Evolutionary conservation across 2,113 vertebrate genomes (phyloP).

Genomic region (Xiphorhynchus elegans): DNA sequence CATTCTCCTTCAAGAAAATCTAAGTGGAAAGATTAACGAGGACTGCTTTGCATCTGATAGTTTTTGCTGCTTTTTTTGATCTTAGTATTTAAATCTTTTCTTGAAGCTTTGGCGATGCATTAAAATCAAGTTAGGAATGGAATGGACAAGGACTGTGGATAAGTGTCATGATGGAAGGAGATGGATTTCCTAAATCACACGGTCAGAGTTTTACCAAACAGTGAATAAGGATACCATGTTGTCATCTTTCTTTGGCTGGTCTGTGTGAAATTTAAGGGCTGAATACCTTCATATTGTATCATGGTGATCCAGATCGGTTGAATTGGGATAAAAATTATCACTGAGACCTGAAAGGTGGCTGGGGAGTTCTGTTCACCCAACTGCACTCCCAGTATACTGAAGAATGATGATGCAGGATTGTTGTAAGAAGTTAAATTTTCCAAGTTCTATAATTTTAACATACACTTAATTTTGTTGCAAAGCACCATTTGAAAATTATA

Average conservation of each 20-base stretch:
- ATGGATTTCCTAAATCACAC: background rate
- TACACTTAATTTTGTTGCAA: background rate
- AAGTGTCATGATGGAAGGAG: background rate
- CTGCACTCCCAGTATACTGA: background rate
- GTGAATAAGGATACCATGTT: background rate
- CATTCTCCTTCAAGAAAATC: background rate
- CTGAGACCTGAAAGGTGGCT: background rate
- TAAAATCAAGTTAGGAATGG: background rate
- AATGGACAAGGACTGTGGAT: background rate
- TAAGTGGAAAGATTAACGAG: background rate
- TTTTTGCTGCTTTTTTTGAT: background rate
- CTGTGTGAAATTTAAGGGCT: background rate
- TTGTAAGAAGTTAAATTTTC: background rate
- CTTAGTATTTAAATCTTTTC: background rate
- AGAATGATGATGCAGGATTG: background rate
- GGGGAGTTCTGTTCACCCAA: background rate
- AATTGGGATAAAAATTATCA: background rate
- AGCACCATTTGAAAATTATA: background rate
- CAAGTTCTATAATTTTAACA: background rate
- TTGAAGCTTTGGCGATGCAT: background rate
- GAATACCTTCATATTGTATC: background rate
- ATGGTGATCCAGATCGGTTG: accelerated
- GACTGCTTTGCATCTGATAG: background rate
- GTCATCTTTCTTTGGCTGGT: background rate
- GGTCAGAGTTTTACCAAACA: background rate